These are phyloP conservation scores for Smutsia temminckii DNA, from an alignment of 2,797 vertebrate genomes.

Conservation along the genomic window DNA sequence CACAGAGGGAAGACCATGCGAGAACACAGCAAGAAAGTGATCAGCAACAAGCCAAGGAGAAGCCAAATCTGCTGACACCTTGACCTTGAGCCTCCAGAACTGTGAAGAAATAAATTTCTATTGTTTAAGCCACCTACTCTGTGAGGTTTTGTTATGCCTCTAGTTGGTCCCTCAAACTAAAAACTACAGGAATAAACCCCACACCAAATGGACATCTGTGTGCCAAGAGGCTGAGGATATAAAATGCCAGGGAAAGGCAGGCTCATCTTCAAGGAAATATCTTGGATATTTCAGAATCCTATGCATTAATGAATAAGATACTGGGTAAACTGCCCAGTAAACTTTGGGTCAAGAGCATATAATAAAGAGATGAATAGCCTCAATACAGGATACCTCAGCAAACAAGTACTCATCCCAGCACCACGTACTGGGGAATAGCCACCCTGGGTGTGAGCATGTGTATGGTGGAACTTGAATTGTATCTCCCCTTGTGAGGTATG, in stretches of 20 bases:
- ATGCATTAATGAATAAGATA: neutral
- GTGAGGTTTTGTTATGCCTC: neutral
- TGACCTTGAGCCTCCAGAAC: neutral
- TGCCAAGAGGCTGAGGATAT: neutral
- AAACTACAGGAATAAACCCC: neutral
- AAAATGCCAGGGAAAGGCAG: neutral
- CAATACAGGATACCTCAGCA: neutral
- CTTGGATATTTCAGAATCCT: neutral
- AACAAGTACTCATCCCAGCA: neutral
- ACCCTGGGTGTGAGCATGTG: neutral
- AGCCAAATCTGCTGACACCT: neutral
- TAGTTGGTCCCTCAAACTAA: neutral
- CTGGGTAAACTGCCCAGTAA: neutral
- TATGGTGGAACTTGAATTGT: neutral
- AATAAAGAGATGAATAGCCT: neutral
- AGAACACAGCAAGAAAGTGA: neutral
- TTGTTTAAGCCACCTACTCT: neutral
- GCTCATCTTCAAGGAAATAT: neutral
- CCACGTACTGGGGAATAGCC: neutral
- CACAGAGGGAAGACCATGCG: neutral
- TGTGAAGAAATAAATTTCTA: neutral
- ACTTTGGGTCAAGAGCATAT: neutral
- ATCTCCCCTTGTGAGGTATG: neutral
- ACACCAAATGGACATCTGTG: neutral
- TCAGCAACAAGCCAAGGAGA: neutral